Evolutionary conservation across 2,888 invertebrate species (phyloP), one percentile per base, ranked within the genome.

Genomic region (Lepidocyrtinus sp.): DNA sequence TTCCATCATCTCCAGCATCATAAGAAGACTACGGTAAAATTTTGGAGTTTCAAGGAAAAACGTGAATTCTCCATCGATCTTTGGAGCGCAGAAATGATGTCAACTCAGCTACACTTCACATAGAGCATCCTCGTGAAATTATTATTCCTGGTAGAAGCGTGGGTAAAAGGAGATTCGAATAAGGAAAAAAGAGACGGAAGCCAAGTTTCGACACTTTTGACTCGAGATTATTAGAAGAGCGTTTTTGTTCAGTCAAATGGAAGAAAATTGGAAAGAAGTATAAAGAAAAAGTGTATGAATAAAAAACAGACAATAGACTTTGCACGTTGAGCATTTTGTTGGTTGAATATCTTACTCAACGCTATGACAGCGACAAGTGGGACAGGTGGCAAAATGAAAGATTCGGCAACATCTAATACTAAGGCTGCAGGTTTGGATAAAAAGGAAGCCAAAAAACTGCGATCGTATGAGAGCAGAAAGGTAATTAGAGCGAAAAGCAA

Each of bases 391-490:
- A 70, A 68, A 59, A 61, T 21, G 69, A 63, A 76, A 36, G 64
- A 70, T 7, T 17, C 26, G 24, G 22, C 75, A 46, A 9, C 69
- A 61, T 22, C 71, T 71, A 59, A 27, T 3, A 7, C 50, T 50
- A 70, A 70, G 27, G 45, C 22, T 1, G 46, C 50, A 0, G 62
- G 19, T 25, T 25, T 70, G 50, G 76, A 76, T 62, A 76, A 76
- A 70, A 76, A 70, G 70, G 76, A 76, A 76, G 76, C 76, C 76
- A 76, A 76, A 25, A 76, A 76, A 24, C 19, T 76, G 24, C 76
- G 76, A 12, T 82, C 82, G 7, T 82, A 82, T 61, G 77, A 82
- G 36, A 82, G 82, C 70, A 55, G 82, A 65, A 82, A 82, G 82
- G 82, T 82, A 82, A 74, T 69, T 69, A n/a, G n/a, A n/a, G n/a